phyloP scores from a whole-genome alignment of 2,888 invertebrate species.

The Drosophila pseudotakahashii region DNA sequence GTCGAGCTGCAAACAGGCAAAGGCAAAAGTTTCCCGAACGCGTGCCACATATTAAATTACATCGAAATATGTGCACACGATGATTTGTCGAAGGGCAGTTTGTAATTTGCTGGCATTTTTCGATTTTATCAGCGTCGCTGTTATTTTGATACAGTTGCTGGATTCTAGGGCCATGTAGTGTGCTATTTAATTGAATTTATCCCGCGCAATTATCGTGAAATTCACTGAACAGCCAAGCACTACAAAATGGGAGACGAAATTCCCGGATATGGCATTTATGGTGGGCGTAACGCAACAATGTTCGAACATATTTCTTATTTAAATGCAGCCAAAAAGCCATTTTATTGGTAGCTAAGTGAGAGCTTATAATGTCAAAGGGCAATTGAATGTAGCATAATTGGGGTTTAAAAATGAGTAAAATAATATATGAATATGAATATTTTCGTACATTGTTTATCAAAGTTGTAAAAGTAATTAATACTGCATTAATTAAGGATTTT shows the following conservation, averaged over 20 bases:
- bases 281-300: constrained; percentile 39
- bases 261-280: constrained; percentile 18
- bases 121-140: constrained; percentile 64
- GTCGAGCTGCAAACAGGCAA: constrained; percentile 10
- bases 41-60: constrained; percentile 83
- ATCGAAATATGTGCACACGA: constrained; percentile 74
- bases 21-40: constrained; percentile 70
- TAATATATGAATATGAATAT: no score
- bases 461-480: no score
- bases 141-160: constrained; percentile 73
- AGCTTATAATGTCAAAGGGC: background rate
- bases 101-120: constrained; percentile 76
- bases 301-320: constrained; percentile 30
- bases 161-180: constrained; percentile 45
- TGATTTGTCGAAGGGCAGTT: constrained; percentile 55
- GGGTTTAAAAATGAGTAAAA: background rate
- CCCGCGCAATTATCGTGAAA: constrained; percentile 62
- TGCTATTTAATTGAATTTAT: constrained; percentile 69
- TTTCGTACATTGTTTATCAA: no score
- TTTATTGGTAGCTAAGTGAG: background rate
- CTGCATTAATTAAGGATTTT: no score
- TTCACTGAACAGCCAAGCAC: constrained; percentile 48
- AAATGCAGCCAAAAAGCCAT: constrained; percentile 13
- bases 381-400: background rate
- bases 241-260: constrained; percentile 17